phyloP scores from a whole-genome alignment of 1,140 invertebrate species.

The Drosophila prosaltans region DNA sequence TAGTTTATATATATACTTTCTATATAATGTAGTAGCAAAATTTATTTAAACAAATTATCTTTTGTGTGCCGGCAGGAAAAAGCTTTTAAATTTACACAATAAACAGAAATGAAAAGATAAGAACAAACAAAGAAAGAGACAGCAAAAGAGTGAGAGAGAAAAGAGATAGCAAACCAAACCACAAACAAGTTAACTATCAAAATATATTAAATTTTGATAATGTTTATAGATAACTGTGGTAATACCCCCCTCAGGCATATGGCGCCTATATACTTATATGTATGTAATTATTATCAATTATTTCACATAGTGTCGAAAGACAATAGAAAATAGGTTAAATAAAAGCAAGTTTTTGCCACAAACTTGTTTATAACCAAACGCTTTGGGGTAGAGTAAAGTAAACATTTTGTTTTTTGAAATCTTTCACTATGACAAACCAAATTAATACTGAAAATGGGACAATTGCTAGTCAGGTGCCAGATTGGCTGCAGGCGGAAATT shows the following conservation, averaged over 20 bases:
- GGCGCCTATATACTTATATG: neutral
- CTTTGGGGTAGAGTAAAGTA: neutral
- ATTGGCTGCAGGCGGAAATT: constrained; percentile 50
- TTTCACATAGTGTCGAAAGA: neutral
- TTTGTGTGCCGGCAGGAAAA: neutral
- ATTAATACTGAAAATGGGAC: constrained; percentile 22
- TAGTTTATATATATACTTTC: no score
- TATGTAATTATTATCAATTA: neutral
- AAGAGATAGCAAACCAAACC: neutral
- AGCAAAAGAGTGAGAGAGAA: neutral
- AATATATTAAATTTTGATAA: constrained; percentile 1
- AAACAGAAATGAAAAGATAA: neutral
- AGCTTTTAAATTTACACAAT: constrained; percentile 7
- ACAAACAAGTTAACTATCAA: neutral
- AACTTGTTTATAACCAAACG: neutral
- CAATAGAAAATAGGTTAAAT: neutral
- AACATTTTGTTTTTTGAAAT: constrained; percentile 5
- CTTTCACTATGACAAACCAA: constrained; percentile 10
- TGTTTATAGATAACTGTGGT: neutral
- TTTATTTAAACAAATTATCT: neutral
- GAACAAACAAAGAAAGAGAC: neutral
- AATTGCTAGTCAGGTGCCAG: constrained; percentile 38
- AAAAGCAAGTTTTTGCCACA: neutral
- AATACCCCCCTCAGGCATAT: neutral
- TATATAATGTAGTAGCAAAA: no score